phyloP scores from a whole-genome alignment of 2,113 vertebrate genomes.

The Mellivora capensis region DNA sequence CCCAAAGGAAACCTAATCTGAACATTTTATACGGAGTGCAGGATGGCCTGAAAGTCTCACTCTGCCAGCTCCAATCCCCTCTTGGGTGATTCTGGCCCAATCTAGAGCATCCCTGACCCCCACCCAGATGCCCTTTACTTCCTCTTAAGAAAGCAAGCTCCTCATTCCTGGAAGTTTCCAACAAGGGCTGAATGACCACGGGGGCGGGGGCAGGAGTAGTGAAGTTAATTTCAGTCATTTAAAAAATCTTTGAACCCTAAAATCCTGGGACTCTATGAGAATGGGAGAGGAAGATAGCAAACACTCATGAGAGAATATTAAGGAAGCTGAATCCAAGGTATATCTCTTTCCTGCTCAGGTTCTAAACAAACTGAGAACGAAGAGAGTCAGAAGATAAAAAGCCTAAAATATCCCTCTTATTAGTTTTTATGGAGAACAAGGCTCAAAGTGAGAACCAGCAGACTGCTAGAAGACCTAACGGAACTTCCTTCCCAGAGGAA shows the following conservation, averaged over 20 bases:
- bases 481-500: neutral
- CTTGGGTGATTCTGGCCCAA: neutral
- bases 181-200: neutral
- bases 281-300: neutral
- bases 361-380: neutral
- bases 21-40: accelerated
- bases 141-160: neutral
- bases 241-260: neutral
- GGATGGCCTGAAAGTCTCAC: neutral
- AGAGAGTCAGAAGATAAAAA: neutral
- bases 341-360: neutral
- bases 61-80: no score
- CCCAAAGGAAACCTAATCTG: neutral
- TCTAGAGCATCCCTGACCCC: neutral
- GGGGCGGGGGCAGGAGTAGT: neutral
- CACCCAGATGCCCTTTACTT: neutral
- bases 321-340: neutral
- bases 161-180: accelerated
- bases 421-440: neutral
- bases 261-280: neutral
- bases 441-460: neutral
- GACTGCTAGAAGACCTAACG: neutral
- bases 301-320: neutral
- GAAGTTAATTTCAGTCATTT: neutral
- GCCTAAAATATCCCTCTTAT: neutral